phyloP scores from a whole-genome alignment of 2,113 vertebrate species.

The Piaya cayana region DNA sequence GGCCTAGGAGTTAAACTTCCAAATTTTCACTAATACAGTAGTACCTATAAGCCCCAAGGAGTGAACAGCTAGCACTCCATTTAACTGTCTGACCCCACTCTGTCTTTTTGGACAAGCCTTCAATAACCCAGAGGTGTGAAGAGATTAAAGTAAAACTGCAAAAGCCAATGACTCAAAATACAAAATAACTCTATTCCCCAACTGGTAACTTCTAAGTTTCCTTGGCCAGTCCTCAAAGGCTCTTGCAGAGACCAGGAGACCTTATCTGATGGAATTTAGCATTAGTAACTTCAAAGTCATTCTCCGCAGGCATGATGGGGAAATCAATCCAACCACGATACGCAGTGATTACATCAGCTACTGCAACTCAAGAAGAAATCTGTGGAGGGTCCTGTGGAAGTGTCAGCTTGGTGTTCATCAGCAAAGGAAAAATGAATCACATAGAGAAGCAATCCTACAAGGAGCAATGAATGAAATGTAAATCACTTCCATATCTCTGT shows the following conservation, averaged over 20 bases:
- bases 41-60: background rate
- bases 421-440: background rate
- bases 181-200: background rate
- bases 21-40: background rate
- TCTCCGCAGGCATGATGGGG: background rate
- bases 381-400: background rate
- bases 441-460: background rate
- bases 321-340: background rate
- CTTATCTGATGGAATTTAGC: constrained; percentile 60
- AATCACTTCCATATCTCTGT: fast-evolving
- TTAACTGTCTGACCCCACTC: background rate
- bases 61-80: background rate
- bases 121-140: constrained; percentile 11
- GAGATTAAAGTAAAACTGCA: constrained; percentile 8
- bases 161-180: background rate
- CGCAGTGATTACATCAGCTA: background rate
- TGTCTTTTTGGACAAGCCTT: background rate
- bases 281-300: constrained; percentile 49
- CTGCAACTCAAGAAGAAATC: background rate
- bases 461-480: background rate
- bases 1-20: background rate
- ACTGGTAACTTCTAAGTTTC: constrained; percentile 7
- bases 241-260: constrained; percentile 22
- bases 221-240: constrained; percentile 53
- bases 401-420: background rate